Evolutionary conservation across 2,888 invertebrate species (phyloP), one percentile per base, ranked within the genome.

Genomic region (Campoletis raptor): DNA sequence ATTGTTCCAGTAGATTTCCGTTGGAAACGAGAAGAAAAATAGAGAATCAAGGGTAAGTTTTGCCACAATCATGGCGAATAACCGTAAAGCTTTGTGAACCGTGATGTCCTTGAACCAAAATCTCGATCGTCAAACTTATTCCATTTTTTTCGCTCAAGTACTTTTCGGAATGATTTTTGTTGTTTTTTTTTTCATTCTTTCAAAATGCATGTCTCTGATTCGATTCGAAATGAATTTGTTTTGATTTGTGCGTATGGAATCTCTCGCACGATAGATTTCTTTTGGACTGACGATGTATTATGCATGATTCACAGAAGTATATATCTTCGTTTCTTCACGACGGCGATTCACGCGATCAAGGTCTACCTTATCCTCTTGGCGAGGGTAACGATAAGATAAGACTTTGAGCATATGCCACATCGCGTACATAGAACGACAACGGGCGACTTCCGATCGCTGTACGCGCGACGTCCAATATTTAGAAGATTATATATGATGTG

Each of bases 351-450:
- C 88, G 89, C 91, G 93, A 94, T 94, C 93, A 94, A 94, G 94
- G 93, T 92, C 92, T 92, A 91, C 89, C 92, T 92, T 94, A 94
- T 92, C 93, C 93, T 91, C 90, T 89, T 85, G 90, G 52, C 92
- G 91, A 90, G 90, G 90, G 87, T 83, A 87, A 48, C 91, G 93
- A 93, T 93, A 93, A 93, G 93, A 93, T 93, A 93, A 93, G 91
- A 89, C 90, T 87, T 61, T 87, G 85, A 88, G 45, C 73, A 36
- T 78, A 78, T 66, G 70, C 79, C 81, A 77, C 84, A 54, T 82
- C 57, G 66, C 64, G 40, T 36, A 79, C 73, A 74, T 57, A 77
- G 72, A 37, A 42, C 74, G 74, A 37, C 80, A 78, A 73, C 64
- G 70, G 54, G 67, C 80, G 77, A 91, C 92, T 93, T 92, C 92